These are phyloP conservation scores for Sander vitreus DNA, from an alignment of 2,113 vertebrate genomes.

Conservation along the genomic window DNA sequence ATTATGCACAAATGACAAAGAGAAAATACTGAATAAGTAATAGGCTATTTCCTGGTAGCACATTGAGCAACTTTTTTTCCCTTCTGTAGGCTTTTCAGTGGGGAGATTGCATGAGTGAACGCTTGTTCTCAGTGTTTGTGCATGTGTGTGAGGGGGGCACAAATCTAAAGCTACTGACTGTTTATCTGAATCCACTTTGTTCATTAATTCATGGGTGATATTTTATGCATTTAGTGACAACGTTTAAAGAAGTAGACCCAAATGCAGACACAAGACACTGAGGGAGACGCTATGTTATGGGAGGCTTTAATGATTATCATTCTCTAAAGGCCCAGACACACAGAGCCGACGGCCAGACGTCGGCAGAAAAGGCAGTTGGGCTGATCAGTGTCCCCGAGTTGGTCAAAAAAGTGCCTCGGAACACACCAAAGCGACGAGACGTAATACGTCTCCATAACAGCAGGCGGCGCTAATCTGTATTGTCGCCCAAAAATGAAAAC, in stretches of 20 bases:
- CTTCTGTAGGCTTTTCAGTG: slow-evolving; percentile 69
- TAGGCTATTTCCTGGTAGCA: slow-evolving; percentile 81
- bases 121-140: slow-evolving; percentile 73
- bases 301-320: slow-evolving; percentile 38
- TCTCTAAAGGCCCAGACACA: slow-evolving; percentile 21
- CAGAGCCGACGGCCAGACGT: no score
- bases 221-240: slow-evolving; percentile 80
- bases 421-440: no score
- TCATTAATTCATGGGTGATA: slow-evolving; percentile 84
- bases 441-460: no score
- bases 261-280: slow-evolving; percentile 48
- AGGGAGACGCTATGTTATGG: slow-evolving; percentile 34
- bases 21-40: slow-evolving; percentile 84
- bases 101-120: slow-evolving; percentile 69
- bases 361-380: no score
- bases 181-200: slow-evolving; percentile 84
- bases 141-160: slow-evolving; percentile 55
- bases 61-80: slow-evolving; percentile 76
- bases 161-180: slow-evolving; percentile 74
- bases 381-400: no score
- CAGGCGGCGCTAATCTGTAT: no score
- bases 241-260: slow-evolving; percentile 68
- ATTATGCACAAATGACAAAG: slow-evolving; percentile 83
- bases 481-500: no score
- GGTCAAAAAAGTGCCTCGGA: no score